Conservation (phyloP, 1,140 invertebrate genomes). For the Caenorhabditis remanei region DNA sequence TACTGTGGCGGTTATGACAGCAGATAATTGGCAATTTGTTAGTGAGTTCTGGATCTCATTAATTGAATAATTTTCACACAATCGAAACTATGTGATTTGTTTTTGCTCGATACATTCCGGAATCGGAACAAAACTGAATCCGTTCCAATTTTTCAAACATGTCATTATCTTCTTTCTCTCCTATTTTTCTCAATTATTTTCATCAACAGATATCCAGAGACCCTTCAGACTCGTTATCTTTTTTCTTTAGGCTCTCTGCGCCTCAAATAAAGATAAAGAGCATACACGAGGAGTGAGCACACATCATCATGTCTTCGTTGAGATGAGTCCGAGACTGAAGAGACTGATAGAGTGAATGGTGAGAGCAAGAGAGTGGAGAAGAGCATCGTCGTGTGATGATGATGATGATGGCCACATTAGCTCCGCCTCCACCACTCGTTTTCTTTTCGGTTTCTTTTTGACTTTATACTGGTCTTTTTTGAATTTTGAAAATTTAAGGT, state of each 20-base stretch:
- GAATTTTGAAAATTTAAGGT: not conserved
- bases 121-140: too few relatives aligned
- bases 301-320: constrained; percentile 52
- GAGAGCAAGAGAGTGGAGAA: not conserved
- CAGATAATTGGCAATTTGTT: too few relatives aligned
- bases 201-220: constrained; percentile 19
- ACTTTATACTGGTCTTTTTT: constrained; percentile 44
- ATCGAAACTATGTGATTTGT: too few relatives aligned
- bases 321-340: constrained; percentile 24
- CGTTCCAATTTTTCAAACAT: not conserved
- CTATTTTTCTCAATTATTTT: not conserved
- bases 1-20: too few relatives aligned
- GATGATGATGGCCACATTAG: constrained; percentile 54
- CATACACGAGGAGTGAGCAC: constrained; percentile 54
- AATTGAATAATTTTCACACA: too few relatives aligned
- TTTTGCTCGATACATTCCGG: too few relatives aligned
- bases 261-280: constrained; percentile 37
- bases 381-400: constrained; percentile 52
- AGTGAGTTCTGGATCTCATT: too few relatives aligned
- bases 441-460: constrained; percentile 43
- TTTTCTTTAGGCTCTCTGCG: constrained; percentile 33
- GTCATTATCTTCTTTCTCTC: not conserved
- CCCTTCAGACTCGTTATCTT: constrained; percentile 34
- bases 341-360: constrained; percentile 21
- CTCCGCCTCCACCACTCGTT: constrained; percentile 37